Conservation (phyloP, 1,140 invertebrate species). For the Drosophila simulans region DNA sequence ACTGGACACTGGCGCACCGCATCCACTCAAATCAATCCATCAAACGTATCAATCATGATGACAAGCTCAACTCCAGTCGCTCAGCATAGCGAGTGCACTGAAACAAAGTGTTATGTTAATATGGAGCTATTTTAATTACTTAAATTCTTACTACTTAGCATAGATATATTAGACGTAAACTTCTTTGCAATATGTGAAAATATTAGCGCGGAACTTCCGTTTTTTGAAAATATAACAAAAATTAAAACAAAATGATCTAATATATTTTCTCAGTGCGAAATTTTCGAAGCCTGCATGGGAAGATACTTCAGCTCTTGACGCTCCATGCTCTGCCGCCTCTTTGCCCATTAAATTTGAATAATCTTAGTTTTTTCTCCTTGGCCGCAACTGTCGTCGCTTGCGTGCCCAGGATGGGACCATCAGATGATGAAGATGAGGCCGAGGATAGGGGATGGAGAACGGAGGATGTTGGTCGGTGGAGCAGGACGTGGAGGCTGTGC, state of each 20-base stretch:
- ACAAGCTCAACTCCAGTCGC: constrained; percentile 56
- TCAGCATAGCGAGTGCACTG: constrained; percentile 16
- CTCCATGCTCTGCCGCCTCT: constrained; percentile 61
- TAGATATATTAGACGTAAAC: too few relatives aligned
- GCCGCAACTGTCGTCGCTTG: constrained; percentile 58
- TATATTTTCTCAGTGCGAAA: constrained; percentile 37
- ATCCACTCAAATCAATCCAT: constrained; percentile 80
- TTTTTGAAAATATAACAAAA: too few relatives aligned
- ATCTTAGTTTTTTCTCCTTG: constrained; percentile 61
- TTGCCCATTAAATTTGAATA: constrained; percentile 82
- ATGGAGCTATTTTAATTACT: neutral
- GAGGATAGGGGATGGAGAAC: constrained; percentile 12
- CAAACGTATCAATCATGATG: constrained; percentile 84
- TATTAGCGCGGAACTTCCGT: too few relatives aligned
- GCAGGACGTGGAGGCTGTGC: constrained; percentile 13
- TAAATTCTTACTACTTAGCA: too few relatives aligned
- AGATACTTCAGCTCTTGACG: constrained; percentile 55
- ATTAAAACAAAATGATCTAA: neutral
- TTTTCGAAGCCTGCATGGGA: constrained; percentile 42
- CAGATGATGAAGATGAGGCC: constrained; percentile 41
- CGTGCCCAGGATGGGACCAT: constrained; percentile 44
- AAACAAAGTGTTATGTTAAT: neutral
- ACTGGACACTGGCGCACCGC: constrained; percentile 47
- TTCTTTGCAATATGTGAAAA: too few relatives aligned
- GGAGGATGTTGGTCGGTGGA: constrained; percentile 7